Base-by-base conservation (phyloP, 35 echinoderm and acorn worm species). In the Ophioderma brevispina region DNA sequence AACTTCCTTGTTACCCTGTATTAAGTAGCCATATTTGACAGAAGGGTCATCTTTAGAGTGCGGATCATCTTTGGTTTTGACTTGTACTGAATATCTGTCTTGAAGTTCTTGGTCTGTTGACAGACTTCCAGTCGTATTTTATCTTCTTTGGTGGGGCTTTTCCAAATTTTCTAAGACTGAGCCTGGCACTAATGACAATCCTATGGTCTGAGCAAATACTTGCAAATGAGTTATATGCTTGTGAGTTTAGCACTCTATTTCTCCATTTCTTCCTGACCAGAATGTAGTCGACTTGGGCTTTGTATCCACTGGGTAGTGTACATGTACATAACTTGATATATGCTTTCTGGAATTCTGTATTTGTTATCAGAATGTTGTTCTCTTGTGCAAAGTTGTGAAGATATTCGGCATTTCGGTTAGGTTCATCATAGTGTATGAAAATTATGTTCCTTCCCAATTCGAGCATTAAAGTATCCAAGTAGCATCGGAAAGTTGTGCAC, bases 221-320 rank as follows among this genome's bases (percentile, higher is more conserved):
- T 39, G 37, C 30, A 33, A 89, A 89, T 35, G 38, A 80, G 43
- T 80, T 59, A 77, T 80, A 89, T 40, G 87, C 37, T 52, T 89
- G 64, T 33, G 37, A 40, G 40, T 89, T 52, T 50, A 49, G 0
- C 0, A 79, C 77, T 32, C 77, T 80, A 38, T 89, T 80, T 50
- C 76, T 80, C 77, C 87, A 89, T 32, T 89, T 89, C 55, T 32
- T 89, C 23, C 78, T 79, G 32, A 40, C 76, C 13, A 89, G 40
- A 56, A 89, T 89, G 77, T 78, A 89, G 39, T 89, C 87, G 32
- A 80, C 50, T 50, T 89, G 87, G 41, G 87, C 46, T 52, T n/a
- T n/a, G n/a, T n/a, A n/a, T n/a, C n/a, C n/a, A n/a, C n/a, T n/a
- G n/a, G 8, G 25, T 13, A 21, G 37, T 82, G 80, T 52, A 21